These are phyloP conservation scores for Phasia obesa DNA, from an alignment of 2,888 invertebrate species.

Conservation along the genomic window DNA sequence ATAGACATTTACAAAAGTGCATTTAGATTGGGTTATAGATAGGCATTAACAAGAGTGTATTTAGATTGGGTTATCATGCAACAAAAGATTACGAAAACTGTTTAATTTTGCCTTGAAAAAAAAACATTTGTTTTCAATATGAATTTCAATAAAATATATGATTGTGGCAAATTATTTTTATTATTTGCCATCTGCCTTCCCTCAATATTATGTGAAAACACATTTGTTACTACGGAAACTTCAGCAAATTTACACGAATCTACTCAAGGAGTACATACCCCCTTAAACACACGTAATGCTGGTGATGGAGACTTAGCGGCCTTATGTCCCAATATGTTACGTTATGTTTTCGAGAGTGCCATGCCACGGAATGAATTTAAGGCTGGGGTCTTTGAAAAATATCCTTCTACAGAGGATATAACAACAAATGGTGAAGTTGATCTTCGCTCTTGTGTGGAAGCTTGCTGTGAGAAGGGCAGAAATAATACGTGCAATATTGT, in stretches of 20 bases:
- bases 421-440: slow-evolving; percentile 84
- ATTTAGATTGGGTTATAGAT: background rate
- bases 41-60: background rate
- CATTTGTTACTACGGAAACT: slow-evolving; percentile 54
- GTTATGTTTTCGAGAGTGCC: slow-evolving; percentile 81
- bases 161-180: slow-evolving; percentile 6
- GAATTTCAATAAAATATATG: slow-evolving; percentile 21
- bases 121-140: slow-evolving; percentile 21
- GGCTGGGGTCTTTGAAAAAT: slow-evolving; percentile 85
- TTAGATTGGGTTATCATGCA: background rate
- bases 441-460: slow-evolving; percentile 88
- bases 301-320: slow-evolving; percentile 68
- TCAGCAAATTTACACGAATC: slow-evolving; percentile 38
- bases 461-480: slow-evolving; percentile 81
- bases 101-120: slow-evolving; percentile 8
- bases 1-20: too few species aligned
- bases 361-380: slow-evolving; percentile 83
- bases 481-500: slow-evolving; percentile 88
- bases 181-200: slow-evolving; percentile 25
- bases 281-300: slow-evolving; percentile 60
- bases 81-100: background rate
- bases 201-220: slow-evolving; percentile 40
- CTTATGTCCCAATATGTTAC: slow-evolving; percentile 80
- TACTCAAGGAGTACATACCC: slow-evolving; percentile 38
- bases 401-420: slow-evolving; percentile 77